A percentile compares a stretch with the other conserved stretches of the same genome.
These are phyloP conservation scores for Rotaria sp. DNA, from an alignment of 2,888 invertebrate genomes.

Conservation along the genomic window DNA sequence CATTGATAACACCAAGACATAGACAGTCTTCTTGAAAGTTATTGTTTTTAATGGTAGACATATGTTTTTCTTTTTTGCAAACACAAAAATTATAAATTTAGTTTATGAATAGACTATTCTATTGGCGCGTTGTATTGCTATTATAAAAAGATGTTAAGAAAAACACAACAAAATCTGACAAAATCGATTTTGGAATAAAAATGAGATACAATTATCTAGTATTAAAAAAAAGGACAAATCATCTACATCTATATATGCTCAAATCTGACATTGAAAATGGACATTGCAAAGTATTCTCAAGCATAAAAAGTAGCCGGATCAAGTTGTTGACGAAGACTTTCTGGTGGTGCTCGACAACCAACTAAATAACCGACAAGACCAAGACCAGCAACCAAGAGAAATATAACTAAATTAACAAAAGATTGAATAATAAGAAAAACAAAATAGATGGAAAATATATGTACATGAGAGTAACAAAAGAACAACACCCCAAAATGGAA, in stretches of 20 bases:
- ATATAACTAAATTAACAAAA: not conserved
- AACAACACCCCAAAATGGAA: constrained; percentile 12
- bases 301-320: constrained; percentile 12
- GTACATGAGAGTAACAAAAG: not conserved
- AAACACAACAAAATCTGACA: not conserved
- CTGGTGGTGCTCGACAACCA: constrained; percentile 18
- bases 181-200: not conserved
- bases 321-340: not conserved
- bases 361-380: constrained; percentile 19
- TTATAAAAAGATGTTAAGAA: not conserved
- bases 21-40: not conserved
- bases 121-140: not conserved
- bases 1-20: not conserved
- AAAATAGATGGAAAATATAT: not conserved
- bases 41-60: not conserved
- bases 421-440: not conserved
- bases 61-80: not conserved
- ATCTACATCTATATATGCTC: not conserved
- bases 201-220: not conserved
- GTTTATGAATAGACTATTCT: not conserved
- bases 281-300: not conserved
- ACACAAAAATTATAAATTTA: not conserved
- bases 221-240: not conserved
- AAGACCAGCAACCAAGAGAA: not conserved
- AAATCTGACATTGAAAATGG: not conserved